phyloP scores from a whole-genome alignment of 2,888 invertebrate genomes.

The Xestoiulus laeticollis region DNA sequence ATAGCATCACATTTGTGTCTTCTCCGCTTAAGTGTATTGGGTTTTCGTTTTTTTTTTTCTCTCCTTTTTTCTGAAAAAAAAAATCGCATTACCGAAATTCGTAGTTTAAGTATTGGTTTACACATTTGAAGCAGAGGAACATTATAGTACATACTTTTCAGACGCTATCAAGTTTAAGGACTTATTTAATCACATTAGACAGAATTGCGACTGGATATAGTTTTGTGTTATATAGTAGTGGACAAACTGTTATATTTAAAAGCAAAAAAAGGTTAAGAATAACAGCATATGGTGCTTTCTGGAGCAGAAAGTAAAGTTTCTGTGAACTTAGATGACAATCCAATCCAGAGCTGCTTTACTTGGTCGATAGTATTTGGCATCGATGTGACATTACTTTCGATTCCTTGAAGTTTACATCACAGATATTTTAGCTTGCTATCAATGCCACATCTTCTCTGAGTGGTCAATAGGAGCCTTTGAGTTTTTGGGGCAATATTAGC shows the following conservation, averaged over 20 bases:
- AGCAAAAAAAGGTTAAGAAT: background rate
- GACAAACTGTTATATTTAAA: conserved; percentile 9
- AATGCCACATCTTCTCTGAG: no score
- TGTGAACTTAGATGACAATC: background rate
- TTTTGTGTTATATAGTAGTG: background rate
- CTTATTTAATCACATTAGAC: conserved; percentile 19
- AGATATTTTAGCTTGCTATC: background rate
- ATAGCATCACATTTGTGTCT: conserved; percentile 6
- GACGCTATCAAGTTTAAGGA: conserved; percentile 4
- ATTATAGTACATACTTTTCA: background rate
- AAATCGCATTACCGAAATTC: conserved; percentile 11
- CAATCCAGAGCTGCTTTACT: background rate
- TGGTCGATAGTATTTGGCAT: background rate
- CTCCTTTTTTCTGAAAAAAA: background rate
- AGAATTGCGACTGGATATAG: background rate
- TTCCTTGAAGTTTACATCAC: background rate
- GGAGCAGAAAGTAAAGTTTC: background rate
- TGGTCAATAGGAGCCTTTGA: no score
- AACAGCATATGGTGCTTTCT: background rate
- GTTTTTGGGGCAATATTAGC: no score
- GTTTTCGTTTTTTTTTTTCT: background rate
- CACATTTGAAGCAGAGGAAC: background rate
- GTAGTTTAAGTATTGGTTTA: conserved; percentile 26
- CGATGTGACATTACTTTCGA: background rate
- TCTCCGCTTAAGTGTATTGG: background rate